A percentile compares a stretch with the other conserved stretches of the same genome.
Evolutionary conservation across 2,888 invertebrate genomes (phyloP).

Genomic region (Tiliacea citrago): DNA sequence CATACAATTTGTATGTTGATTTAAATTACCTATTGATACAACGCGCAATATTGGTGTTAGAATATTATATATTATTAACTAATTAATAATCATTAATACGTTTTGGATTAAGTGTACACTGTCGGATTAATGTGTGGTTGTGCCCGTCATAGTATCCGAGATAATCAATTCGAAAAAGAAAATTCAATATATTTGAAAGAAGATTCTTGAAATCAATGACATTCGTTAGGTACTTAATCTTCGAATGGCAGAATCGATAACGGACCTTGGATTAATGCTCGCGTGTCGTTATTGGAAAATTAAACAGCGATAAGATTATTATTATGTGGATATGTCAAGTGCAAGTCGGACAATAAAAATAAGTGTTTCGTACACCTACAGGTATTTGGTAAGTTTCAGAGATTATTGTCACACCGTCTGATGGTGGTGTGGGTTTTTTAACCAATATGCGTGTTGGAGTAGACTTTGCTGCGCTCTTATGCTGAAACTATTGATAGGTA

Average conservation of each 20-base stretch:
- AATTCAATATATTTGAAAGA: not conserved
- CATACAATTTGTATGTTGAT: too few relatives aligned
- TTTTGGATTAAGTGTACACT: too few relatives aligned
- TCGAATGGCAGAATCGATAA: not conserved
- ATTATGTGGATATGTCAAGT: not conserved
- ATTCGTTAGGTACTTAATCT: not conserved
- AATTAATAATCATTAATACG: too few relatives aligned
- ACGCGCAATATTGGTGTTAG: too few relatives aligned
- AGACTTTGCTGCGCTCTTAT: too few relatives aligned
- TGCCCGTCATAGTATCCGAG: too few relatives aligned
- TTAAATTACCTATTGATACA: not conserved
- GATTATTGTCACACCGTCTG: too few relatives aligned
- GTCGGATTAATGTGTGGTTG: too few relatives aligned
- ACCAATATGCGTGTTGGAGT: too few relatives aligned
- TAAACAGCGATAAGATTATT: slow-evolving; percentile 9
- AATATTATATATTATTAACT: too few relatives aligned
- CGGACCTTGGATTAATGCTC: slow-evolving; percentile 12
- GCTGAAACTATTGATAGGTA: too few relatives aligned
- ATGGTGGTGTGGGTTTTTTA: too few relatives aligned
- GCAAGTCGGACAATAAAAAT: not conserved
- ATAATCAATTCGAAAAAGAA: not conserved
- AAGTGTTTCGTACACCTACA: not conserved
- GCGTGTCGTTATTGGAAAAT: not conserved
- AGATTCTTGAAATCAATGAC: not conserved
- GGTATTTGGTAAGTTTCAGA: not conserved